Evolutionary conservation across 2,888 invertebrate species (phyloP), one percentile per base, ranked within the genome.

Genomic region (Erebia aethiops): DNA sequence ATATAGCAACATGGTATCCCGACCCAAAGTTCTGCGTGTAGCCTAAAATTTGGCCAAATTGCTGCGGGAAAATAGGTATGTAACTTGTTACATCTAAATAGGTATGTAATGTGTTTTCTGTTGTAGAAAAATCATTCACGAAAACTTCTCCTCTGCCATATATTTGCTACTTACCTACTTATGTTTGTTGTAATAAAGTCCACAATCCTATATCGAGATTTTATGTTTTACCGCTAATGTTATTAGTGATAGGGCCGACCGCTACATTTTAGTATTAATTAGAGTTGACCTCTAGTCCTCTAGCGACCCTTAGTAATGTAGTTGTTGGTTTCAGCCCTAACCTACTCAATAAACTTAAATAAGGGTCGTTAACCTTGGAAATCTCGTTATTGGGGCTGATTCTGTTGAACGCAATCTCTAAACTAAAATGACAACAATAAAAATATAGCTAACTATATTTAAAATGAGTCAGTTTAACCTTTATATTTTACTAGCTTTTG

Each of bases 241-340:
- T 66, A 66, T 66, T 66, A 66, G 66, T 66, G 66, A 66, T 46
- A 57, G 43, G 46, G 56, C 46, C 16, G 54, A 18, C 66, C 66
- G 66, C 43, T 56, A 66, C 66, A 66, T 66, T 66, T 66, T 56
- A 66, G 66, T 66, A 66, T 66, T 57, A 66, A 66, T 66, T 57
- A 66, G 66, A 57, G 66, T 54, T 56, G 57, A 66, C 66, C 66
- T 66, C 57, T 46, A 49, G 62, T 13, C 13, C 46, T 46, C 13
- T 13, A 13, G 66, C 35, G 43, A 43, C 52, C 65, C 54, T n/a
- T 63, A 9, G 63, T 35, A n/a, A 51, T 35, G n/a, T 52, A 43
- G 26, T 35, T 35, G 41, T 43, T 62, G 49, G 8, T 54, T 66
- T n/a, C 66, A 66, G 56, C 4, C n/a, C 46, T 21, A 43, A 43